phyloP scores from a whole-genome alignment of 2,888 invertebrate genomes.

The Erebia aethiops region DNA sequence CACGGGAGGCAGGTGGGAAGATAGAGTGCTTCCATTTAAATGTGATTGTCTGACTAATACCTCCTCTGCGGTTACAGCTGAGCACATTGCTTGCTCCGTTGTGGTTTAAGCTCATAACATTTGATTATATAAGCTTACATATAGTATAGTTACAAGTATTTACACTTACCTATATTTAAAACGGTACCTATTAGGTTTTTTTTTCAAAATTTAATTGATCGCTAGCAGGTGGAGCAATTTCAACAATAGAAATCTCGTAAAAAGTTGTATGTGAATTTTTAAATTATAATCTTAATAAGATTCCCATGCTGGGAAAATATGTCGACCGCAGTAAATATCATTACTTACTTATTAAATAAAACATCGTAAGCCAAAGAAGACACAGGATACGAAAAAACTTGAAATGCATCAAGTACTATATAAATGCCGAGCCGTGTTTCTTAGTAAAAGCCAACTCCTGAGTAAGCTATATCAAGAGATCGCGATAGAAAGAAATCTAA shows the following conservation, averaged over 20 bases:
- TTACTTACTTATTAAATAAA: neutral
- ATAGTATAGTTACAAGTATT: neutral
- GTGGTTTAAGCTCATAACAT: neutral
- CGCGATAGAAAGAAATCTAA: slow-evolving; percentile 29
- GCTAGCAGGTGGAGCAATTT: neutral
- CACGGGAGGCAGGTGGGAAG: slow-evolving; percentile 25
- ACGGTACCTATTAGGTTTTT: neutral
- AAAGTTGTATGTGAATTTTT: neutral
- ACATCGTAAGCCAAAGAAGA: neutral
- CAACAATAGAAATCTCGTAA: neutral
- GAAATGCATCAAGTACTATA: slow-evolving; percentile 15
- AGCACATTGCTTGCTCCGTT: slow-evolving; percentile 4
- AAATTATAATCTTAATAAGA: neutral
- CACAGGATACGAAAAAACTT: slow-evolving; percentile 26
- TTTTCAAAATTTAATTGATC: too few relatives aligned
- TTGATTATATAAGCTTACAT: neutral
- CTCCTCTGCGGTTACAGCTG: slow-evolving; percentile 19
- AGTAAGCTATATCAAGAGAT: slow-evolving; percentile 20
- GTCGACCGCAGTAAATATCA: too few relatives aligned
- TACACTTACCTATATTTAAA: neutral
- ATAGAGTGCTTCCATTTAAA: slow-evolving; percentile 23
- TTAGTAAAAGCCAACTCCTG: neutral
- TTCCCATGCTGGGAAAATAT: slow-evolving; percentile 8
- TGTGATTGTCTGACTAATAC: slow-evolving; percentile 26
- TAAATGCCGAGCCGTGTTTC: slow-evolving; percentile 16